Base-by-base conservation (phyloP, 2,113 vertebrate species). In the Ctenodactylus gundi region DNA sequence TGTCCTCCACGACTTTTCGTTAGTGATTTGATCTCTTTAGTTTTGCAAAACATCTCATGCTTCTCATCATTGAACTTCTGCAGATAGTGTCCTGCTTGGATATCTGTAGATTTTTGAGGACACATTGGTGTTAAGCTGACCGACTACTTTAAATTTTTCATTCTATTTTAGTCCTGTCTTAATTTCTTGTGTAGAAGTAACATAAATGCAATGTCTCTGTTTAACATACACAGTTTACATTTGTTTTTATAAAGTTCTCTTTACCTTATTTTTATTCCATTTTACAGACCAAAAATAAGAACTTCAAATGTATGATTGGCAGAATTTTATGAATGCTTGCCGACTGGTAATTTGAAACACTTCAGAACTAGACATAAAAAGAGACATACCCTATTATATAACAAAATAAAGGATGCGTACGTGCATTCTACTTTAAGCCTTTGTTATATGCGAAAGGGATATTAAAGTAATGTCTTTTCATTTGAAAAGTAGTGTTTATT, bases 251-350 rank as follows among this genome's bases (percentile, higher is more conserved):
- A n/a, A 90, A 93, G 53, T 41, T 57, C 3, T 60, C 25, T 25
- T 46, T 75, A 36, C 6, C 7, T 46, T 90, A 53, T 8, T 17
- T 95, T 81, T 68, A 34, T 34, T 75, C 23, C 1, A 65, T 27
- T 82, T 95, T 95, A 58, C 67, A 78, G 11, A 9, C 4, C 13
- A 44, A 73, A 89, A 73, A 80, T 89, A 55, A 51, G 73, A 41
- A 23, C 6, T 67, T 60, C 73, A 2, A 36, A 80, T 34, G 27
- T 80, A 18, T 10, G 49, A 62, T 57, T 27, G 73, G 78, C 65
- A 29, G 11, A 53, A 34, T 77, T 49, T 36, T 70, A 76, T 64
- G 15, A 58, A 39, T 80, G 2, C 72, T 55, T 65, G 44, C 0
- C 84, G 29, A 4, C 2, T 55, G 21, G 6, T 93, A 51, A 49